phyloP scores from a whole-genome alignment of 2,888 invertebrate genomes.

The Callimorpha dominula region DNA sequence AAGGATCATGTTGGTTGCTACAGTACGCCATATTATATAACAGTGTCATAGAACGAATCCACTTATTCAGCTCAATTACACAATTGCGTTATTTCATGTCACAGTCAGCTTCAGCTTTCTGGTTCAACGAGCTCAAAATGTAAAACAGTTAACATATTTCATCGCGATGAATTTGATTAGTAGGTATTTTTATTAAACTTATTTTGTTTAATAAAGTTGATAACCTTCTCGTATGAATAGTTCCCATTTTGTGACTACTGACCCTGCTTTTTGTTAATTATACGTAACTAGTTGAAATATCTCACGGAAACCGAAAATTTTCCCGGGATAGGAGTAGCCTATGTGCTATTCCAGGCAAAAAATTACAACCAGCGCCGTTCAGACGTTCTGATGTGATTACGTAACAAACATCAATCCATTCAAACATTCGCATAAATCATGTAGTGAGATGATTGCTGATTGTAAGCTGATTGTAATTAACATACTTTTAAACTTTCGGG shows the following conservation, averaged over 20 bases:
- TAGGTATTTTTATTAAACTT: constrained; percentile 39
- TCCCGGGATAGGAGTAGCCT: no score
- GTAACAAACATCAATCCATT: no score
- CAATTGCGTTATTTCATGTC: constrained; percentile 31
- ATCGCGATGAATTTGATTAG: constrained; percentile 42
- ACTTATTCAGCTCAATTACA: constrained; percentile 44
- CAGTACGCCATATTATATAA: constrained; percentile 16
- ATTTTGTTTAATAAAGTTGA: constrained; percentile 36
- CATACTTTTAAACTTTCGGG: no score
- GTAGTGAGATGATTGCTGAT: no score
- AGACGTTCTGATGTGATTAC: no score
- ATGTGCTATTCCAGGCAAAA: no score
- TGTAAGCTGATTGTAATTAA: no score
- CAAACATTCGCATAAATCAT: no score
- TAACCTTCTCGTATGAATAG: background rate
- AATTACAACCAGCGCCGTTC: no score
- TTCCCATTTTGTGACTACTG: background rate
- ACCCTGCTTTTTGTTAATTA: background rate
- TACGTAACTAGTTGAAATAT: no score
- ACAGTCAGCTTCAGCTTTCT: constrained; percentile 35
- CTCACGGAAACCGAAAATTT: no score
- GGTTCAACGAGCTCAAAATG: constrained; percentile 34
- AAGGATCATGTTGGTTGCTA: constrained; percentile 17
- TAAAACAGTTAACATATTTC: constrained; percentile 50
- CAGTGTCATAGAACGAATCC: constrained; percentile 24